Conservation (phyloP, 2,113 vertebrate genomes). For the Podilymbus podiceps region DNA sequence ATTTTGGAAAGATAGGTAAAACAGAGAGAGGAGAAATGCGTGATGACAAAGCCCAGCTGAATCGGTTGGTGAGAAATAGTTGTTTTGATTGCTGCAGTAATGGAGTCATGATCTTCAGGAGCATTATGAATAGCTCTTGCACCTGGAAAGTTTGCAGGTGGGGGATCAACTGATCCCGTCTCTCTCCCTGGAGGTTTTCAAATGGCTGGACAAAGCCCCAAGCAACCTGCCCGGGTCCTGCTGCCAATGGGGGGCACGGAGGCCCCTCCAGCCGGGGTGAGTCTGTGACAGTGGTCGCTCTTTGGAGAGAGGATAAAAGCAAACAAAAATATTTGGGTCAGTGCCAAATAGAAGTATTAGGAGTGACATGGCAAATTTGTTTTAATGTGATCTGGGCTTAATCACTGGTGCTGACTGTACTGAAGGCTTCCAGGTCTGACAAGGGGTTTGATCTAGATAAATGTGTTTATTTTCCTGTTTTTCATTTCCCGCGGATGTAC, state of each 20-base stretch:
- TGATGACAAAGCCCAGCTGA: not conserved
- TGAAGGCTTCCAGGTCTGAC: not conserved
- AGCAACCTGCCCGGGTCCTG: not conserved
- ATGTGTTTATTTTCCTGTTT: not conserved
- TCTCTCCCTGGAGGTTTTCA: not conserved
- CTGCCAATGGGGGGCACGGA: fast-evolving
- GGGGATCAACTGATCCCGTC: not conserved
- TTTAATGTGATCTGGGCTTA: not conserved
- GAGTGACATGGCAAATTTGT: not conserved
- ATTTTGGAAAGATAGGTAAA: not conserved
- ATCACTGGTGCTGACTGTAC: not conserved
- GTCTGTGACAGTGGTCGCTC: not conserved
- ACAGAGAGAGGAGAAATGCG: not conserved
- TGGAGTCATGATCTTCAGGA: not conserved
- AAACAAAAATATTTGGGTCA: not conserved
- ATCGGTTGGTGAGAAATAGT: not conserved
- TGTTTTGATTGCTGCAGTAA: not conserved
- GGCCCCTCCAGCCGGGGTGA: not conserved
- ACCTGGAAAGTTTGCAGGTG: not conserved
- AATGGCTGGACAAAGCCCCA: fast-evolving
- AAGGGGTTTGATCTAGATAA: not conserved
- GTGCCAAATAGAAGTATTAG: not conserved
- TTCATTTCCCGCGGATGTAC: not conserved
- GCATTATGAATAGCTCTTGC: not conserved
- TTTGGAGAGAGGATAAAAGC: not conserved